Base-by-base conservation (phyloP, 2,113 vertebrate genomes). In the Oreotragus oreotragus region DNA sequence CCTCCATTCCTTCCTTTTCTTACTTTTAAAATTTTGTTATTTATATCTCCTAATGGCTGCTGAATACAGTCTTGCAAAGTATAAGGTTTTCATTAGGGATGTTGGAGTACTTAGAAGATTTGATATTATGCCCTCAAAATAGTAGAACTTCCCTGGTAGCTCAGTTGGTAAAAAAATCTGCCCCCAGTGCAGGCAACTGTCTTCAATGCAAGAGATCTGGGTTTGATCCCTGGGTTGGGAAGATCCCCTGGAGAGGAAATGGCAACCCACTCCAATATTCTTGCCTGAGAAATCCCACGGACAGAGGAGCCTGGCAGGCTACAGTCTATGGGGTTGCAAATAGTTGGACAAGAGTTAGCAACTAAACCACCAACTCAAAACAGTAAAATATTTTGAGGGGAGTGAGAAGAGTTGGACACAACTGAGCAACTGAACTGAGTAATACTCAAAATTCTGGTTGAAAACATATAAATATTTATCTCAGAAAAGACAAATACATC, bases 121-220 rank as follows among this genome's bases (percentile, higher is more conserved):
- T 88, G 88, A 97, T 11, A 89, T 94, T 88, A 49, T 49, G 27
- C 85, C 27, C 25, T 95, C 49, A 70, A 95, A 95, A 96, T 30
- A 92, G 36, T 70, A 62, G 39, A 76, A 43, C 39, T 76, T 43
- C 23, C 39, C 36, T 43, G 21, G 70, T 43, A 43, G 39, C 70
- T 76, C 70, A 27, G 39, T 14, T 76, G 12, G 12, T 27, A 76
- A 76, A 39, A 45, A 51, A 43, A 43, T 76, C 70, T 43, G 39
- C n/a, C 36, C 66, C n/a, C 36, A 70, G 2, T 70, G 66, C n/a
- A 39, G 66, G n/a, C n/a, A 70, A 70, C 19, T 70, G 66, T 39
- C 39, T 76, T 25, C 39, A 76, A 4, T 27, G 36, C 39, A 76
- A 43, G 36, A 76, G 39, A 76, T 43, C 70, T 76, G 70, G 70